phyloP scores from a whole-genome alignment of 2,113 vertebrate genomes.

The Laticauda colubrina region DNA sequence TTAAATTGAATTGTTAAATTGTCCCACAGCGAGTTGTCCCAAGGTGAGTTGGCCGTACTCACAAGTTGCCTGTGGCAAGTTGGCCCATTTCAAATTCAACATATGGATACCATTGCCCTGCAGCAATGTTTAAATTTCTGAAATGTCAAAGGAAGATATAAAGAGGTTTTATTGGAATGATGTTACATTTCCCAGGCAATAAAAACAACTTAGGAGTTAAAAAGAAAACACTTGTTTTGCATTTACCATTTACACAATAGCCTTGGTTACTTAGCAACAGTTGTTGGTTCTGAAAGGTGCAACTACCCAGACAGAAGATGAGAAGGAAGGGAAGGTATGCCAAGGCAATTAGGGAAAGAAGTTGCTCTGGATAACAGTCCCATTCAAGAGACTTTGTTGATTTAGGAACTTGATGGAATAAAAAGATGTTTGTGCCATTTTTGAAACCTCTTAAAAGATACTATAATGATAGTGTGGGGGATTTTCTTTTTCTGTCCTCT shows the following conservation, averaged over 20 bases:
- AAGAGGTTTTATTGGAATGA: neutral
- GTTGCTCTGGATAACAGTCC: neutral
- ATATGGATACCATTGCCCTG: neutral
- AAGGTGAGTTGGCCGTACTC: no score
- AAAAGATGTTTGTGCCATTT: neutral
- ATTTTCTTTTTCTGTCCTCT: neutral
- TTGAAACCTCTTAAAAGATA: neutral
- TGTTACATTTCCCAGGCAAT: neutral
- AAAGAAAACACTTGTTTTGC: neutral
- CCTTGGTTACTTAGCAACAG: neutral
- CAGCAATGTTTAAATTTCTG: neutral
- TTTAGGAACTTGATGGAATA: neutral
- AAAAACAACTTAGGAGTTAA: neutral
- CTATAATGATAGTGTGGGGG: neutral
- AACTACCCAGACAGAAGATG: neutral
- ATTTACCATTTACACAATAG: neutral
- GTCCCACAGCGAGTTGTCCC: no score
- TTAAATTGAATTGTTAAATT: no score
- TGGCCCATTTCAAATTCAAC: no score
- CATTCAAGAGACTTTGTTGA: neutral
- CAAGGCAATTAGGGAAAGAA: neutral
- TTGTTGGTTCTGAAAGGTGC: neutral
- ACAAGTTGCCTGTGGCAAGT: no score
- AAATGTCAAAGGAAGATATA: neutral
- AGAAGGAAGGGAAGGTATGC: neutral